These are phyloP conservation scores for Battus philenor DNA, from an alignment of 1,140 invertebrate species.

Conservation along the genomic window DNA sequence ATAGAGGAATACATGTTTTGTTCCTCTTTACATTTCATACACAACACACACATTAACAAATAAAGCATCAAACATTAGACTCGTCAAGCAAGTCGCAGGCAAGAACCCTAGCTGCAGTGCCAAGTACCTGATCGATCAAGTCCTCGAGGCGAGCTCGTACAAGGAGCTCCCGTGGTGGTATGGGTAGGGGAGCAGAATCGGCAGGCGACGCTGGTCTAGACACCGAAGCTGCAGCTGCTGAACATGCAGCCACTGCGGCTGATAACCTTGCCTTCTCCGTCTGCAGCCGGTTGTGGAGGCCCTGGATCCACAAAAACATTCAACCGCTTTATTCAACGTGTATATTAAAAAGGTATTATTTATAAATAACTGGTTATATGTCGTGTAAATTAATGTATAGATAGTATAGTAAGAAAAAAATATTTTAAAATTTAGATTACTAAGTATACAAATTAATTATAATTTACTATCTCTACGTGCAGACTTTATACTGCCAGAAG, in stretches of 20 bases:
- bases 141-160: conserved; percentile 91
- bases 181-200: conserved; percentile 86
- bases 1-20: no score
- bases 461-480: no score
- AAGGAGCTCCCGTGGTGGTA: conserved; percentile 88
- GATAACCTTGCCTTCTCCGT: conserved; percentile 91
- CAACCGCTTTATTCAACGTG: not conserved
- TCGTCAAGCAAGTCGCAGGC: conserved; percentile 33
- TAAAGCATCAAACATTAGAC: no score
- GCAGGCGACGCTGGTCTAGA: conserved; percentile 92
- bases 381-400: no score
- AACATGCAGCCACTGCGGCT: conserved; percentile 91
- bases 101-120: conserved; percentile 29
- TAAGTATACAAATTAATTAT: no score
- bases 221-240: conserved; percentile 93
- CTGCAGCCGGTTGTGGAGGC: conserved; percentile 89
- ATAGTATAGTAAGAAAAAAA: no score
- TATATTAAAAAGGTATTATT: no score
- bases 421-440: no score
- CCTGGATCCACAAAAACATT: conserved; percentile 51
- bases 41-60: no score
- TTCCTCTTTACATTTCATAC: no score
- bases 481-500: no score
- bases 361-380: no score
- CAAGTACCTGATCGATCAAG: conserved; percentile 91